Percentiles rank a stretch among this genome's conserved stretches.
phyloP scores from a whole-genome alignment of 2,888 invertebrate species.

The Suillia variegata region DNA sequence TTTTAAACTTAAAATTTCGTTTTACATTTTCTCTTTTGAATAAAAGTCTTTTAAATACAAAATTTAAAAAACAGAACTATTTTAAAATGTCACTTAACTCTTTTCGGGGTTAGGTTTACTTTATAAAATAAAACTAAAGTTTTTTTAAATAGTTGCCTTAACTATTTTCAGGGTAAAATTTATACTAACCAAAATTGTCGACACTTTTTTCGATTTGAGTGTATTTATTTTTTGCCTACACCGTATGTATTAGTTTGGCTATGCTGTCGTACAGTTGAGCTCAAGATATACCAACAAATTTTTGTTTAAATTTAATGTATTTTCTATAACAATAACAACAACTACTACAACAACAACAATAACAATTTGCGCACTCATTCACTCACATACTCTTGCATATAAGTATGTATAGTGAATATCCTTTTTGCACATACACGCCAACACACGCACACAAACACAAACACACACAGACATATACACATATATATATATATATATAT shows the following conservation, averaged over 20 bases:
- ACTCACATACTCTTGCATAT: constrained; percentile 22
- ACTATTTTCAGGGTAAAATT: no score
- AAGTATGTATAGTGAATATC: no score
- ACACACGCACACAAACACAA: constrained; percentile 15
- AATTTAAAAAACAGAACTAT: no score
- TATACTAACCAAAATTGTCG: no score
- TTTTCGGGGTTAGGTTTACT: no score
- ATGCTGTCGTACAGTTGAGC: constrained; percentile 38
- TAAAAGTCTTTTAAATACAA: no score
- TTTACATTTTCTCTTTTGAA: no score
- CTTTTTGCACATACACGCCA: neutral
- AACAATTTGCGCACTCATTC: constrained; percentile 19
- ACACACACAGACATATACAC: neutral
- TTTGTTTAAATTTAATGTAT: constrained; percentile 55
- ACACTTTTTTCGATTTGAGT: constrained; percentile 17
- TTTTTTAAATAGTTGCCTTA: no score
- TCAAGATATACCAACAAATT: constrained; percentile 46
- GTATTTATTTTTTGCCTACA: constrained; percentile 12
- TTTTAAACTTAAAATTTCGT: no score
- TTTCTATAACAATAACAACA: constrained; percentile 50
- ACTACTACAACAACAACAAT: neutral
- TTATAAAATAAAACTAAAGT: no score
- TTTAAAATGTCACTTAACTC: no score
- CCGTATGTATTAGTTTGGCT: constrained; percentile 19
- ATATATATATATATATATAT: no score